These are phyloP conservation scores for Melanargia galathea DNA, from an alignment of 2,888 invertebrate species.

Conservation along the genomic window DNA sequence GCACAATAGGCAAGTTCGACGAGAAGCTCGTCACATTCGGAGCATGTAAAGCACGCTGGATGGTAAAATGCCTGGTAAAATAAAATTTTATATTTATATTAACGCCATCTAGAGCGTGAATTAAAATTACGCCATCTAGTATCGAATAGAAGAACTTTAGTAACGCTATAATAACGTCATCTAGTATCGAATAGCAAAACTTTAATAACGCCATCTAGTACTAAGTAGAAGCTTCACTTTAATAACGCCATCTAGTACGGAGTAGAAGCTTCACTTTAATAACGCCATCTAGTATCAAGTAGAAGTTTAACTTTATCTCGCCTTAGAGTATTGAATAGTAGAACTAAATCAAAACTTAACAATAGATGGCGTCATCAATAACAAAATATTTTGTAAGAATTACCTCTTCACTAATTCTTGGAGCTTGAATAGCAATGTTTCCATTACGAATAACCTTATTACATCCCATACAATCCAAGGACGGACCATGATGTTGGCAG, in stretches of 20 bases:
- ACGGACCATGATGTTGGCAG: slow-evolving; percentile 82
- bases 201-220: too few relatives aligned
- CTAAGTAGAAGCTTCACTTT: too few relatives aligned
- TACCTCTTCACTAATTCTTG: slow-evolving; percentile 88
- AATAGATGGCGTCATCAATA: not conserved
- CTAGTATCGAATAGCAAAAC: too few relatives aligned
- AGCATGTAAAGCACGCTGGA: slow-evolving; percentile 95
- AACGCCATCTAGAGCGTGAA: too few relatives aligned
- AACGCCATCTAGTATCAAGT: slow-evolving; percentile 10
- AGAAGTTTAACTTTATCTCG: too few relatives aligned
- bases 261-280: not conserved
- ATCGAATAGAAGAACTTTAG: slow-evolving; percentile 40
- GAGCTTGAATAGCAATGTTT: slow-evolving; percentile 92
- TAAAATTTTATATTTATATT: slow-evolving; percentile 26
- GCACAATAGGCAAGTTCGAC: slow-evolving; percentile 98
- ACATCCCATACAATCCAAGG: slow-evolving; percentile 91
- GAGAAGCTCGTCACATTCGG: slow-evolving; percentile 93
- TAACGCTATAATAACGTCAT: too few relatives aligned
- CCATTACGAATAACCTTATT: slow-evolving; percentile 89
- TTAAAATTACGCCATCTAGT: slow-evolving; percentile 54
- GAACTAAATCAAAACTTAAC: not conserved
- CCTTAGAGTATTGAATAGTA: not conserved
- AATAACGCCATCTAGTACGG: slow-evolving; percentile 3
- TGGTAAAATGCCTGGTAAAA: slow-evolving; percentile 87
- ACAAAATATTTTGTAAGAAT: slow-evolving; percentile 29